Evolutionary conservation across 2,113 vertebrate genomes (phyloP).

Genomic region (Climacteris rufus): DNA sequence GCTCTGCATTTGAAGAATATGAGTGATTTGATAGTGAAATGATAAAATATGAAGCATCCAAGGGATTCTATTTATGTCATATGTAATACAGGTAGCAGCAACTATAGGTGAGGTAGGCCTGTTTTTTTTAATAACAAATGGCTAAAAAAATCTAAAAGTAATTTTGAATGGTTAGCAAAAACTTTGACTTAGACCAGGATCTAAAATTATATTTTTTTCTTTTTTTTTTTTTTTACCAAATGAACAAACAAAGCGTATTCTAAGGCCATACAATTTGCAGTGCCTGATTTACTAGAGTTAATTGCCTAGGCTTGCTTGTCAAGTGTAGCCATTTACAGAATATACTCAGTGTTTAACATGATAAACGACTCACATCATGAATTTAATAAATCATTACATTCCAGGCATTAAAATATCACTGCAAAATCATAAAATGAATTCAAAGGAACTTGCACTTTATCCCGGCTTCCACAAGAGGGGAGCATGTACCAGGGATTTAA

Average conservation of each 20-base stretch:
- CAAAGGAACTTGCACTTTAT: background rate
- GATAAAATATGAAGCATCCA: background rate
- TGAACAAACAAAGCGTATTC: background rate
- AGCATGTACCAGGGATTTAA: slow-evolving; percentile 48
- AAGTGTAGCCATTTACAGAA: background rate
- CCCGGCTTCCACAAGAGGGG: slow-evolving; percentile 70
- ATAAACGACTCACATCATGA: background rate
- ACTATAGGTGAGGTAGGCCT: background rate
- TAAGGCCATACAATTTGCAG: background rate
- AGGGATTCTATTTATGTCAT: background rate
- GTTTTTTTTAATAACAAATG: background rate
- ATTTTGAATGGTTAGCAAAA: background rate
- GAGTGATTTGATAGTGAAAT: background rate
- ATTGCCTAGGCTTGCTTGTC: background rate
- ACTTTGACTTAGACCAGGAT: background rate
- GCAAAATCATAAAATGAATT: background rate
- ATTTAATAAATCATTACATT: background rate
- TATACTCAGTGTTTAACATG: background rate
- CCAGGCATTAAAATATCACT: background rate
- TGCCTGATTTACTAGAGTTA: background rate
- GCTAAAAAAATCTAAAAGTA: background rate
- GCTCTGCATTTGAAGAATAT: background rate
- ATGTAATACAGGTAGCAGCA: background rate
- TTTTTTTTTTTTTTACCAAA: background rate
- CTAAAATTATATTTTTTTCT: background rate